These are phyloP conservation scores for Nymphalis polychloros DNA, from an alignment of 2,888 invertebrate genomes.

Conservation along the genomic window DNA sequence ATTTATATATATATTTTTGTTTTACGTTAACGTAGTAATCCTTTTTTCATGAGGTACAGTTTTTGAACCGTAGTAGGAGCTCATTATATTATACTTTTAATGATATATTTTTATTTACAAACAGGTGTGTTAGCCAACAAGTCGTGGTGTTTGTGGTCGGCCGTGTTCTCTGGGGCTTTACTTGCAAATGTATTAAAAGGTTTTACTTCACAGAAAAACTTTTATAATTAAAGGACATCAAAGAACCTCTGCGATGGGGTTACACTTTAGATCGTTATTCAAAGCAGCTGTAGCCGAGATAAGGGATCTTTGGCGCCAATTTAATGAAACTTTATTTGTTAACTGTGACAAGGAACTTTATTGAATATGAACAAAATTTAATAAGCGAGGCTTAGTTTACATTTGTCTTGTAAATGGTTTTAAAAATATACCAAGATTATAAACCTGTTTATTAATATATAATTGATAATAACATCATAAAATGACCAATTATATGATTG, in stretches of 20 bases:
- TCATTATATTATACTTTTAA: constrained; percentile 16
- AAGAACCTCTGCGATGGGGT: constrained; percentile 75
- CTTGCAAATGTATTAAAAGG: constrained; percentile 48
- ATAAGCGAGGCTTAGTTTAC: constrained; percentile 15
- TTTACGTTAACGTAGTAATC: background rate
- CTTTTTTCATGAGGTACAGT: background rate
- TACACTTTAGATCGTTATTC: constrained; percentile 78
- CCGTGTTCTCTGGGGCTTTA: constrained; percentile 38
- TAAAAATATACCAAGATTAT: too few relatives aligned
- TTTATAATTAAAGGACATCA: constrained; percentile 81
- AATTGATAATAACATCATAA: background rate
- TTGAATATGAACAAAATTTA: constrained; percentile 40
- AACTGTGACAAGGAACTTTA: constrained; percentile 67
- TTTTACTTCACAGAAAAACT: constrained; percentile 73
- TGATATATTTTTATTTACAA: constrained; percentile 39
- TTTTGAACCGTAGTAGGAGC: constrained; percentile 9
- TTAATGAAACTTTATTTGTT: constrained; percentile 70
- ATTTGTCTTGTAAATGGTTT: background rate
- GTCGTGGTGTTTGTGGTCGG: constrained; percentile 44
- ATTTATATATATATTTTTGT: background rate
- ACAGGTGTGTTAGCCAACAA: constrained; percentile 42
- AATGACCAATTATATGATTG: too few relatives aligned
- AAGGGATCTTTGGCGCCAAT: constrained; percentile 73
- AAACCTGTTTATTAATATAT: background rate
- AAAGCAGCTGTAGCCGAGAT: constrained; percentile 75